A percentile compares a stretch with the other conserved stretches of the same genome.
Evolutionary conservation across 2,888 invertebrate species (phyloP).

Genomic region (Galerucella pusilla): DNA sequence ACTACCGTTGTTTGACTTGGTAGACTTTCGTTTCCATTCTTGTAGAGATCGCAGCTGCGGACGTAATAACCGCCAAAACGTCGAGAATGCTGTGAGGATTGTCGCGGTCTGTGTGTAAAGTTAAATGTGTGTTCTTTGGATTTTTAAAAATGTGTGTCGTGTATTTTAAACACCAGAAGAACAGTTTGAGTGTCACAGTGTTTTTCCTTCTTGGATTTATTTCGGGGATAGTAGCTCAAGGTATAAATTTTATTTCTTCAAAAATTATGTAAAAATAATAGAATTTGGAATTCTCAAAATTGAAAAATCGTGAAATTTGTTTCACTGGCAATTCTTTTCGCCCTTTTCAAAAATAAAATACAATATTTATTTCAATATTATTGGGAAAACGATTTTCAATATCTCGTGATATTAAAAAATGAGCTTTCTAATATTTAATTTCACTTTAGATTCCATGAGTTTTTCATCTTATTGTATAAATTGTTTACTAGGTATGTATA

Average conservation of each 20-base stretch:
- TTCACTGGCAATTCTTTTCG: no score
- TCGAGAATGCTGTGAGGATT: conserved; percentile 19
- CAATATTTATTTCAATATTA: no score
- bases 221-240: conserved; percentile 26
- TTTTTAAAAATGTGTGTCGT: conserved; percentile 29
- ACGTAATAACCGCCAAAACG: conserved; percentile 14
- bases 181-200: conserved; percentile 29
- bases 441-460: no score
- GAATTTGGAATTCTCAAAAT: no score
- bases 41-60: conserved; percentile 20
- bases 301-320: no score
- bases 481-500: no score
- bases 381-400: no score
- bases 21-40: conserved; percentile 24
- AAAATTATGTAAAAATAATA: no score
- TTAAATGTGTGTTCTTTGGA: conserved; percentile 35
- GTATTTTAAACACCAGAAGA: conserved; percentile 20
- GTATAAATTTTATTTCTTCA: conserved; percentile 11
- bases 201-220: conserved; percentile 34
- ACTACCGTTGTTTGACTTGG: conserved; percentile 31
- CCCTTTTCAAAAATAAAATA: no score
- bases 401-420: no score
- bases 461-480: no score
- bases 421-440: no score
- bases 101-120: conserved; percentile 3